phyloP scores from a whole-genome alignment of 2,113 vertebrate genomes.

The Lycaon pictus region DNA sequence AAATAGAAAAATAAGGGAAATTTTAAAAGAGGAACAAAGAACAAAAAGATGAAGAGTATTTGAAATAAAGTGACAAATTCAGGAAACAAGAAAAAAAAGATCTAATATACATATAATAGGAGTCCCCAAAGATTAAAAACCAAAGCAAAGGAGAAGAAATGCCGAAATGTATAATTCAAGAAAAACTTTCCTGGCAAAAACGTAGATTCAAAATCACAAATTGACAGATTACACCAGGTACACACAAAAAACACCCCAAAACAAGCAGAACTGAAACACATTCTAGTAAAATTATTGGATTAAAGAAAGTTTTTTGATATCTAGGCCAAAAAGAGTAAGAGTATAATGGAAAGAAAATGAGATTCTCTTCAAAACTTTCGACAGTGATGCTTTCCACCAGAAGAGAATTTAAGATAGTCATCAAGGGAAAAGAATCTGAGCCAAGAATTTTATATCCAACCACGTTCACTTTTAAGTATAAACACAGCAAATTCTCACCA shows the following conservation, averaged over 20 bases:
- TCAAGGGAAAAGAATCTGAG: background rate
- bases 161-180: background rate
- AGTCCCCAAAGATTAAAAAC: background rate
- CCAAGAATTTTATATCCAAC: background rate
- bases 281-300: background rate
- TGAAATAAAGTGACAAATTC: background rate
- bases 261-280: background rate
- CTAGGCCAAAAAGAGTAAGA: background rate
- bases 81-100: background rate
- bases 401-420: background rate
- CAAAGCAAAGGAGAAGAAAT: constrained; percentile 30
- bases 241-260: background rate
- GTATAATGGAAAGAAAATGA: background rate
- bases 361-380: background rate
- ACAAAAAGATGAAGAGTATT: background rate
- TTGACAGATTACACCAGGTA: background rate
- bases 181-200: background rate
- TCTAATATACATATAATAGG: background rate
- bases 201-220: background rate
- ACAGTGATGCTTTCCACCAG: background rate
- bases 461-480: background rate
- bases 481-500: background rate
- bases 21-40: background rate
- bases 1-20: background rate
- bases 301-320: background rate